Percentiles rank a stretch among this genome's conserved stretches.
These are phyloP conservation scores for Parnassius glacialis DNA, from an alignment of 2,888 invertebrate species.

Conservation along the genomic window DNA sequence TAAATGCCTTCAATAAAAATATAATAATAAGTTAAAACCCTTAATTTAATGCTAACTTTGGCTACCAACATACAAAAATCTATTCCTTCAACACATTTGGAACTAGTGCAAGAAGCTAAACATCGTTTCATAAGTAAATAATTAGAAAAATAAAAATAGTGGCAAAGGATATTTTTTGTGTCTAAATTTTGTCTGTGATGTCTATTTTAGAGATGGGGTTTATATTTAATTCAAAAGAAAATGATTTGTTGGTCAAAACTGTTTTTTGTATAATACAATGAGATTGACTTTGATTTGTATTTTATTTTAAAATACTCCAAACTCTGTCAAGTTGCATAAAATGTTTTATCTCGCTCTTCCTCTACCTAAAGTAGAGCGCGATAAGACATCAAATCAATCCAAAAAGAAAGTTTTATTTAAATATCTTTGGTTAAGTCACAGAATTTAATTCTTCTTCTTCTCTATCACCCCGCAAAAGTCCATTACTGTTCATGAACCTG, in stretches of 20 bases:
- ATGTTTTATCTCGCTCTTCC: too few relatives aligned
- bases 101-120: slow-evolving; percentile 34
- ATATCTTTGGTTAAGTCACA: too few relatives aligned
- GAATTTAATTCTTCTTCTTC: too few relatives aligned
- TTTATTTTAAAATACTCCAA: slow-evolving; percentile 30
- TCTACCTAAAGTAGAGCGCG: too few relatives aligned
- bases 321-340: too few relatives aligned
- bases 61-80: slow-evolving; percentile 1
- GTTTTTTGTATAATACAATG: slow-evolving; percentile 68
- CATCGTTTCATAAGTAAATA: slow-evolving; percentile 39
- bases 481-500: too few relatives aligned
- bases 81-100: background rate
- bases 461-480: too few relatives aligned
- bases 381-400: too few relatives aligned
- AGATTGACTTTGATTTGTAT: slow-evolving; percentile 43
- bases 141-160: slow-evolving; percentile 42
- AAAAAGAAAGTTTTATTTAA: too few relatives aligned
- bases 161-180: slow-evolving; percentile 65
- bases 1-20: background rate
- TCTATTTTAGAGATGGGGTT: slow-evolving; percentile 66
- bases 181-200: slow-evolving; percentile 78
- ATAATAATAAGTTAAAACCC: background rate
- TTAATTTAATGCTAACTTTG: background rate
- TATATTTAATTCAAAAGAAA: slow-evolving; percentile 54
- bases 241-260: slow-evolving; percentile 57